Base-by-base conservation (phyloP, 2,888 invertebrate species). In the Bellardia bayeri region DNA sequence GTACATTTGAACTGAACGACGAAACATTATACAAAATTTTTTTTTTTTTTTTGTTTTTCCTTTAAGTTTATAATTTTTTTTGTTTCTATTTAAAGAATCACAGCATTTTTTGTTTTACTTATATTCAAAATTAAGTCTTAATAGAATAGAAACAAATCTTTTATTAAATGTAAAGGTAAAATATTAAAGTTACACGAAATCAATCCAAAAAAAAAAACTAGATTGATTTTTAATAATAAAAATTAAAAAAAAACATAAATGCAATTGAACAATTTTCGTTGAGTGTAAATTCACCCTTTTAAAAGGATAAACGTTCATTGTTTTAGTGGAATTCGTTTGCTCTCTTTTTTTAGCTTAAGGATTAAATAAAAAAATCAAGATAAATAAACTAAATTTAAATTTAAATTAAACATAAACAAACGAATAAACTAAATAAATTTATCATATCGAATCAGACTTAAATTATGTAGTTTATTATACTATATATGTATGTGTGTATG, bases 21-120 rank as follows among this genome's bases (percentile, higher is more conserved):
- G 82, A 87, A 86, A 83, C 69, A 86, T 83, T 80, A 80, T 85
- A 85, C 71, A 86, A 79, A 86, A 85, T 40, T 85, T 61, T 79
- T 64, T 82, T 75, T n/a, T 16, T 11, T 6, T 49, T 66, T 61
- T 63, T 78, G 23, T 23, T 76, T 45, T 71, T 49, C 49, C n/a
- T 45, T 37, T 37, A 37, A 37, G 2, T 37, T 33, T 23, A 37
- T 23, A 63, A 7, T 49, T 71, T 11, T 42, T 78, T 87, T 88
- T 74, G 72, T 84, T 80, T 91, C 90, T 90, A 92, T 85, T 91
- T 90, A 91, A 91, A 91, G 90, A 91, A 91, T 91, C 91, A 91
- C 91, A 91, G 91, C 91, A 91, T 91, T 91, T 90, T 82, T 68
- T 78, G 54, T 83, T 83, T 88, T 81, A 86, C 80, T 86, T 85